These are phyloP conservation scores for Tetropium fuscum DNA, from an alignment of 2,888 invertebrate species.

Conservation along the genomic window DNA sequence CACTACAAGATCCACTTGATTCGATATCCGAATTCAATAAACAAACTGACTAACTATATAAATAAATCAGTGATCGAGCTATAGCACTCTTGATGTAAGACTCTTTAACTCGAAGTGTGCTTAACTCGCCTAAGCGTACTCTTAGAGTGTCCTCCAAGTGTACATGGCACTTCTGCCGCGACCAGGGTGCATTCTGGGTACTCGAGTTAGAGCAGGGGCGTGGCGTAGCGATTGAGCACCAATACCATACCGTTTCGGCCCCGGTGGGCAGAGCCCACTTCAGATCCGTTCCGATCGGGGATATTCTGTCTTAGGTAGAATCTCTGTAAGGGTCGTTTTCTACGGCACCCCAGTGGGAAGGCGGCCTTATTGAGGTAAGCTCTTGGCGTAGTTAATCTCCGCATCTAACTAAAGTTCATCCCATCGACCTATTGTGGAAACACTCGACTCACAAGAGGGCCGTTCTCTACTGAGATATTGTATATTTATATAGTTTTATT, in stretches of 20 bases:
- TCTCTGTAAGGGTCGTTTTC: constrained; percentile 28
- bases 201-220: constrained; percentile 58
- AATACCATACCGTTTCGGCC: constrained; percentile 17
- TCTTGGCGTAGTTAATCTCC: constrained; percentile 42
- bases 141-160: constrained; percentile 67
- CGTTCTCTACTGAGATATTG: constrained; percentile 62
- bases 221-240: constrained; percentile 24
- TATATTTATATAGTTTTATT: constrained; percentile 67
- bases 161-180: constrained; percentile 66
- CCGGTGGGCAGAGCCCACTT: constrained; percentile 19
- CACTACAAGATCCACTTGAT: constrained; percentile 57
- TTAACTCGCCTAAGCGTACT: constrained; percentile 68
- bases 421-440: constrained; percentile 57
- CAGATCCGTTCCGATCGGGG: constrained; percentile 30
- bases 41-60: constrained; percentile 69
- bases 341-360: constrained; percentile 8
- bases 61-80: constrained; percentile 68
- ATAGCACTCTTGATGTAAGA: constrained; percentile 68
- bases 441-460: constrained; percentile 56
- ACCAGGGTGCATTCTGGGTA: constrained; percentile 64
- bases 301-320: constrained; percentile 24
- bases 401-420: constrained; percentile 45
- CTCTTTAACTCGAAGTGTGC: constrained; percentile 68
- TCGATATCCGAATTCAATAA: constrained; percentile 67
- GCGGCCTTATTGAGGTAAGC: constrained; percentile 39